Evolutionary conservation across 2,797 vertebrate genomes (phyloP).

Genomic region (Falco peregrinus): DNA sequence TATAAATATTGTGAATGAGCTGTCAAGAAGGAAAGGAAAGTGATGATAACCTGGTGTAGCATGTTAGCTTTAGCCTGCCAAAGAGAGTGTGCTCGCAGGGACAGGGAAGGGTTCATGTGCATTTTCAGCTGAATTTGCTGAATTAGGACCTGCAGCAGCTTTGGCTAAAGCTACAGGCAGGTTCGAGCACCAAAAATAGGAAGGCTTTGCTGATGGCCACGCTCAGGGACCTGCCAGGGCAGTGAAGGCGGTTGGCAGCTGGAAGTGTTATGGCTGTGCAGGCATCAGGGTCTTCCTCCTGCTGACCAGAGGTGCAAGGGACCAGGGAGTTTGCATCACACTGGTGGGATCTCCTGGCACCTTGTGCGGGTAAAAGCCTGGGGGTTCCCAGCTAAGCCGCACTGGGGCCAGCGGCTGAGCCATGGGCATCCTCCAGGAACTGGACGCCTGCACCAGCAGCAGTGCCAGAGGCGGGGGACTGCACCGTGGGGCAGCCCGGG

Average conservation of each 20-base stretch:
- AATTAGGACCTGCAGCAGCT: neutral
- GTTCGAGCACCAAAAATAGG: rapidly evolving
- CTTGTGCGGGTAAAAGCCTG: neutral
- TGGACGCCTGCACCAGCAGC: neutral
- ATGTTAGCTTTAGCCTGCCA: neutral
- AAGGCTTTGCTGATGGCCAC: neutral
- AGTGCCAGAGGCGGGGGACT: neutral
- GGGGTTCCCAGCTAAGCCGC: neutral
- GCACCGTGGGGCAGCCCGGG: neutral
- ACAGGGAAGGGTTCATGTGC: rapidly evolving
- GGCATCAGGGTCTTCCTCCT: too few species aligned
- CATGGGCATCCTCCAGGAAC: too few species aligned
- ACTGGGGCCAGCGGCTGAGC: rapidly evolving
- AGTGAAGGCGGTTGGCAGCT: neutral
- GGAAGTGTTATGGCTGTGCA: neutral
- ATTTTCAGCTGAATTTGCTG: neutral
- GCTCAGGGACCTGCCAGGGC: neutral
- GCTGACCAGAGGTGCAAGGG: neutral
- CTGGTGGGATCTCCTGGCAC: neutral
- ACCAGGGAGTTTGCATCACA: neutral
- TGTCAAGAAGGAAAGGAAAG: neutral
- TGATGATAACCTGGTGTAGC: neutral
- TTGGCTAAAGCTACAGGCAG: rapidly evolving
- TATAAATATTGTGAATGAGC: neutral
- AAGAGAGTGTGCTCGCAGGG: rapidly evolving